Conservation (phyloP, 2,113 vertebrate species). For the Rhegmatorhina hoffmannsi region DNA sequence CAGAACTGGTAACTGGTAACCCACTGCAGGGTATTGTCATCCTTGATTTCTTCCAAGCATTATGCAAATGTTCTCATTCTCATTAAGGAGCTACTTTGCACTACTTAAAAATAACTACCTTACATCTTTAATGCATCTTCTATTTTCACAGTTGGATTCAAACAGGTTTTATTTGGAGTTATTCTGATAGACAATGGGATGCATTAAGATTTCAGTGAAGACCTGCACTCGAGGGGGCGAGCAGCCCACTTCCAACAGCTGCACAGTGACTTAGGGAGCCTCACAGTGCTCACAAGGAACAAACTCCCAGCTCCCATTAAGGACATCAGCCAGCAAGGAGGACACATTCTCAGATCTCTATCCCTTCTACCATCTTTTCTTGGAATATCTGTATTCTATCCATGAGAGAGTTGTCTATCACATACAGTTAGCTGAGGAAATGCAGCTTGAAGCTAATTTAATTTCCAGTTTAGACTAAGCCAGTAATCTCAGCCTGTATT, state of each 20-base stretch:
- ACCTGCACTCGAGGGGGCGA: neutral
- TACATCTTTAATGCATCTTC: neutral
- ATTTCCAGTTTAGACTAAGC: neutral
- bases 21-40: neutral
- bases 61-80: slow-evolving; percentile 13
- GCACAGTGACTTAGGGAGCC: neutral
- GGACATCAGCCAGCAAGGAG: neutral
- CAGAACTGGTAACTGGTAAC: neutral
- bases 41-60: neutral
- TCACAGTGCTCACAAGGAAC: neutral
- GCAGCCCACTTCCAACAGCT: neutral
- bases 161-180: neutral
- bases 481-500: neutral
- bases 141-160: neutral
- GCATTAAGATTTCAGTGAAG: neutral
- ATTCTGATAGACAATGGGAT: neutral
- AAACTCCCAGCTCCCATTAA: neutral
- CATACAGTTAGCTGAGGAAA: neutral
- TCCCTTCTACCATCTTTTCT: neutral
- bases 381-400: neutral
- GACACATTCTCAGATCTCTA: neutral
- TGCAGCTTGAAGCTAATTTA: neutral
- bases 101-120: slow-evolving; percentile 9
- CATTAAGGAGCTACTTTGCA: slow-evolving; percentile 11
- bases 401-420: neutral